Evolutionary conservation across 2,797 vertebrate genomes (phyloP).

Genomic region (Oryzias sinensis): DNA sequence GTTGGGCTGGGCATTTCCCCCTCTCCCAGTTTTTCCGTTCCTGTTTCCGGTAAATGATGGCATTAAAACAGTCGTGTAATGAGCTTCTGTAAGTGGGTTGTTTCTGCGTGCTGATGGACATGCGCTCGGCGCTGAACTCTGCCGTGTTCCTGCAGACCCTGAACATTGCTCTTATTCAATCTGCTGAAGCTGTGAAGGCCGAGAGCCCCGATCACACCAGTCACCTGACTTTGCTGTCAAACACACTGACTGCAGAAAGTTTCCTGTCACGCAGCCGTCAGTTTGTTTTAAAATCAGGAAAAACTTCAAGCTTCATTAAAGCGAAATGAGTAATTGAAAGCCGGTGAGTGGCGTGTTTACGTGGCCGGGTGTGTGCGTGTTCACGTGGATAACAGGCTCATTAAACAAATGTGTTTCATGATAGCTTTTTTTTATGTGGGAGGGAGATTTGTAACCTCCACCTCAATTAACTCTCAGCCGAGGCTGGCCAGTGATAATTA

Average conservation of each 20-base stretch:
- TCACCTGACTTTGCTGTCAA: too few relatives aligned
- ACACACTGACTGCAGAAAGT: too few relatives aligned
- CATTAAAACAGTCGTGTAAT: conserved; percentile 52
- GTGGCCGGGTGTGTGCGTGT: conserved; percentile 33
- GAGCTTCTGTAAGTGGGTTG: conserved; percentile 49
- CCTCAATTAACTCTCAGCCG: conserved; percentile 54
- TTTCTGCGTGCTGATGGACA: neutral
- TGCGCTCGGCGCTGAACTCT: conserved; percentile 7
- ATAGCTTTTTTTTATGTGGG: conserved; percentile 44
- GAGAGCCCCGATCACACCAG: neutral
- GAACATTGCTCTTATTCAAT: neutral
- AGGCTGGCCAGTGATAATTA: conserved; percentile 52
- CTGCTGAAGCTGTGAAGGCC: neutral
- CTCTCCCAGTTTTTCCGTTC: conserved; percentile 30
- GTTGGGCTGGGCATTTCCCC: conserved; percentile 36
- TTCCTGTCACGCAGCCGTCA: too few relatives aligned
- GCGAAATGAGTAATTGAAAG: conserved; percentile 40
- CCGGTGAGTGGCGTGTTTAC: conserved; percentile 41
- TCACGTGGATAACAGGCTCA: conserved; percentile 54
- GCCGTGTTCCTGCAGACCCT: conserved; percentile 2
- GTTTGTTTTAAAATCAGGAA: conserved; percentile 7
- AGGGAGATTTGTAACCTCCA: conserved; percentile 58
- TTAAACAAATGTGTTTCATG: conserved; percentile 66
- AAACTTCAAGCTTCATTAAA: conserved; percentile 40
- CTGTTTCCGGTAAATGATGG: conserved; percentile 35